Evolutionary conservation across 2,888 invertebrate genomes (phyloP), one percentile per base, ranked within the genome.

Genomic region (Ditylenchus weischeri): DNA sequence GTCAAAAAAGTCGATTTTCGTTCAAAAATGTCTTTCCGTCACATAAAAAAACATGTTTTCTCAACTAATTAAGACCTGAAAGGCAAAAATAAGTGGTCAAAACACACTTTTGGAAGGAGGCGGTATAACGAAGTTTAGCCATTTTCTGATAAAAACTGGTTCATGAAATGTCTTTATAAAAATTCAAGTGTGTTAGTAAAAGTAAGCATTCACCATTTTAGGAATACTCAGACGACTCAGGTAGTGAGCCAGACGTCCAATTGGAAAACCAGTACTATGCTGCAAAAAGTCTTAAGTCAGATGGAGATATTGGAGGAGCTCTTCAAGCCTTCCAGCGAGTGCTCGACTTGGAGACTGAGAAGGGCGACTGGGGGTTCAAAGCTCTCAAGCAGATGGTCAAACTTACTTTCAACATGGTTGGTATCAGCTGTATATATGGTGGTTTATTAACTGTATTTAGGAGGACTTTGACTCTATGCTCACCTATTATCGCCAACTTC

Each of bases 321-420:
- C 85, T 98, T 70, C 88, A 90, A 72, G 93, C 93, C 77, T 98
- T 98, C 85, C 86, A 86, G 70, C 84, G 84, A 79, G 96, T 98
- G 13, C 86, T 98, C 73, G 95, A 96, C 83, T 86, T 98, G 70
- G 98, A 99, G 86, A 93, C 92, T 0, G 95, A 96, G 77, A 98
- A 98, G 84, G 96, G 96, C 65, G 98, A 98, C 87, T 98, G 98
- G 98, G 98, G 98, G 0, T 98, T 98, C 84, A 99, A 96, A 85
- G 96, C 98, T 0, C 88, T 99, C 19, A 98, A 98, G 84, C 98
- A 98, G 85, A 99, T 99, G 96, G 95, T 98, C 61, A 98, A 98
- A 86, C 96, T 99, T 70, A 94, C 95, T 85, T 98, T 98, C 85
- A 92, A 92, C 88, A 86, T 95, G 88, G 93, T 92, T 84, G 23